These are phyloP conservation scores for Eulimnadia texana DNA, from an alignment of 1,140 invertebrate genomes.

Conservation along the genomic window DNA sequence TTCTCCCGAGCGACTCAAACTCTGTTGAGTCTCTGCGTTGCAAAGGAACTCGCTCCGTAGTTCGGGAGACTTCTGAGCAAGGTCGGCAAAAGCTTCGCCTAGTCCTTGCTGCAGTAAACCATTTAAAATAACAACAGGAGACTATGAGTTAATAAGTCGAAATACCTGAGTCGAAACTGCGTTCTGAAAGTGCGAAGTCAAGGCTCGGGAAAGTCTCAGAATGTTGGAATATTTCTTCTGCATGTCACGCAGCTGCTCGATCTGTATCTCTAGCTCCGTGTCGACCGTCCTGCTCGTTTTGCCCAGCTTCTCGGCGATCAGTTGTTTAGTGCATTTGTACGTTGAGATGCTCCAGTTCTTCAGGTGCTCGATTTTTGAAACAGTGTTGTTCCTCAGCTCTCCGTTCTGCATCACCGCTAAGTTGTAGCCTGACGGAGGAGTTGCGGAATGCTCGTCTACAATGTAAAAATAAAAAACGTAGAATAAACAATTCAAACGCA, in stretches of 20 bases:
- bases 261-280: constrained; percentile 79
- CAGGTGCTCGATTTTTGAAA: constrained; percentile 68
- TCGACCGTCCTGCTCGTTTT: constrained; percentile 84
- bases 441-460: background rate
- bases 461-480: background rate
- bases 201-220: constrained; percentile 61
- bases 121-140: background rate
- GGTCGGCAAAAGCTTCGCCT: constrained; percentile 82
- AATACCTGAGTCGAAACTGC: constrained; percentile 66
- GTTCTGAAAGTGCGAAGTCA: constrained; percentile 76
- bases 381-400: constrained; percentile 1
- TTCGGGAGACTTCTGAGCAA: constrained; percentile 87
- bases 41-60: constrained; percentile 88
- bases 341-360: constrained; percentile 94
- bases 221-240: constrained; percentile 84
- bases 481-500: background rate
- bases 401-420: background rate
- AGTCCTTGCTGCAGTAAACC: constrained; percentile 44
- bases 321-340: constrained; percentile 89
- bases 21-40: constrained; percentile 88
- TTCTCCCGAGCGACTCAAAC: constrained; percentile 86
- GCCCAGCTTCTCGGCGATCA: constrained; percentile 86
- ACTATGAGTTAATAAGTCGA: background rate
- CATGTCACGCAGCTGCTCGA: constrained; percentile 81
- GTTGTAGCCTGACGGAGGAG: too few species aligned